Conservation (phyloP, 2,797 vertebrate species). For the Sebastes alutus region DNA sequence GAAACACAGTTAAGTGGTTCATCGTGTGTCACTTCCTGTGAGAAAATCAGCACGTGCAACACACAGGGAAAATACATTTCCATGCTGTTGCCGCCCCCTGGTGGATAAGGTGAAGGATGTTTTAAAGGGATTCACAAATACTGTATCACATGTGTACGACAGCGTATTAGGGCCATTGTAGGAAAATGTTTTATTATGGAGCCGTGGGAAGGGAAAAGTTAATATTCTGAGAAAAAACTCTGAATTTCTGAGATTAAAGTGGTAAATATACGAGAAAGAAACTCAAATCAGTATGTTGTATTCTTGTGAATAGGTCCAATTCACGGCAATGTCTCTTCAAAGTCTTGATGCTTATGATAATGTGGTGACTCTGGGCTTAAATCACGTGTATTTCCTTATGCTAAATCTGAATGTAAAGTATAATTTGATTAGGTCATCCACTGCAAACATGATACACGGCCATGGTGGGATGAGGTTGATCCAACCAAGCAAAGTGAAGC, state of each 20-base stretch:
- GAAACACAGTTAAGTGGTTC: not conserved
- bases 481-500: too few relatives aligned
- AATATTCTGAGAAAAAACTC: not conserved
- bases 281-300: too few relatives aligned
- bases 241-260: not conserved
- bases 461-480: too few relatives aligned
- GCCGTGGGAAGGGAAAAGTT: too few relatives aligned
- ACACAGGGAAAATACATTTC: not conserved
- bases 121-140: not conserved
- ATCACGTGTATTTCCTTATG: not conserved
- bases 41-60: not conserved
- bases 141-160: not conserved
- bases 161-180: too few relatives aligned
- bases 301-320: too few relatives aligned
- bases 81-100: slow-evolving; percentile 57
- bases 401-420: not conserved
- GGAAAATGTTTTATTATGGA: too few relatives aligned
- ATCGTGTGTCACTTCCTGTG: slow-evolving; percentile 56
- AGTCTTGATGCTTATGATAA: not conserved
- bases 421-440: not conserved
- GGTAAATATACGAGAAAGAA: not conserved
- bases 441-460: too few relatives aligned
- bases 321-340: not conserved
- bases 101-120: slow-evolving; percentile 24
- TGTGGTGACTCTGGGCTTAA: not conserved